phyloP scores from a whole-genome alignment of 2,888 invertebrate genomes.

The Athalia rosae region DNA sequence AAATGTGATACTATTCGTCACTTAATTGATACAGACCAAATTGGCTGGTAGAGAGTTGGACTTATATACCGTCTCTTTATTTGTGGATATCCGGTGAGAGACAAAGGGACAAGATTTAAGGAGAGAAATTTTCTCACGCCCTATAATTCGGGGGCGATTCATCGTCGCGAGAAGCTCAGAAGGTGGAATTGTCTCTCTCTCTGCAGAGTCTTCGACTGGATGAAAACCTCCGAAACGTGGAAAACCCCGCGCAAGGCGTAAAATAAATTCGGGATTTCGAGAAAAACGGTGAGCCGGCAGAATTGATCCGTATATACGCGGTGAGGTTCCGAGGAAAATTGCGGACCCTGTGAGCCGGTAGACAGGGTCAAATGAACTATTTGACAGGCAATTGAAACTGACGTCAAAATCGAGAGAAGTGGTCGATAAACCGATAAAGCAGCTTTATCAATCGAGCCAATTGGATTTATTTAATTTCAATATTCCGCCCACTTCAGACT shows the following conservation, averaged over 20 bases:
- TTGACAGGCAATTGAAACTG: slow-evolving; percentile 28
- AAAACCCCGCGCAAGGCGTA: background rate
- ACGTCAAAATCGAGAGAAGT: slow-evolving; percentile 4
- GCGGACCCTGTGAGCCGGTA: background rate
- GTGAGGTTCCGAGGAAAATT: background rate
- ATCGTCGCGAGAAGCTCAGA: no score
- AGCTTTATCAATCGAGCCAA: slow-evolving; percentile 50
- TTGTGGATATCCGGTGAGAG: no score
- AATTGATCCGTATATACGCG: background rate
- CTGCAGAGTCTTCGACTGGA: background rate
- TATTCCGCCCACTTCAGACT: slow-evolving; percentile 16
- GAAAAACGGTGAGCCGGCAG: no score
- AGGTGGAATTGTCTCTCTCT: no score
- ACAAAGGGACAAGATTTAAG: no score
- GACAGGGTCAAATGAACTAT: background rate
- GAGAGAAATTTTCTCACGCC: no score
- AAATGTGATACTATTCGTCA: background rate
- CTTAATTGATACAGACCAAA: background rate
- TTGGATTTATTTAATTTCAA: slow-evolving; percentile 48
- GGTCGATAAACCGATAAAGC: slow-evolving; percentile 47
- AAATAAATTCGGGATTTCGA: background rate
- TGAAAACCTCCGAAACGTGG: background rate
- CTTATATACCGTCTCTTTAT: no score
- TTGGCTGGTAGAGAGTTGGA: background rate
- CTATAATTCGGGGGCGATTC: no score